Percentiles rank a stretch among this genome's conserved stretches.
These are phyloP conservation scores for Gymnothorax javanicus DNA, from an alignment of 2,797 vertebrate species.

Conservation along the genomic window DNA sequence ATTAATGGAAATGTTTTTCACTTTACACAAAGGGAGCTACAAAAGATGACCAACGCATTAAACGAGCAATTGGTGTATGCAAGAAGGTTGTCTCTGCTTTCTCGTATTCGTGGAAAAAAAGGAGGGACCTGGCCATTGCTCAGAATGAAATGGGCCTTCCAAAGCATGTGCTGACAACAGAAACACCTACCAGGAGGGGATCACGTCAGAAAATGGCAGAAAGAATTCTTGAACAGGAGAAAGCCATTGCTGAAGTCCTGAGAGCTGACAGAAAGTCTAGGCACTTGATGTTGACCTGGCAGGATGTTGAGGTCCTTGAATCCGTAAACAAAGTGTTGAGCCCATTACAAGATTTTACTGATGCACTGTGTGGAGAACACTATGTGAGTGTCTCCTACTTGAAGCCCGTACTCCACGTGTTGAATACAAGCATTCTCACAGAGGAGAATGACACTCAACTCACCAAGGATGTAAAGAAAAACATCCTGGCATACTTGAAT, in stretches of 20 bases:
- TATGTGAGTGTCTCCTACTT: slow-evolving; percentile 7
- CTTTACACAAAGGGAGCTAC: too few relatives aligned
- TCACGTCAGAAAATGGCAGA: slow-evolving; percentile 29
- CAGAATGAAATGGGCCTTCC: slow-evolving; percentile 27
- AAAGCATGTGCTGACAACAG: slow-evolving; percentile 19
- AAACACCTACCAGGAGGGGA: slow-evolving; percentile 34
- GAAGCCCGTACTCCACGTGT: slow-evolving; percentile 23
- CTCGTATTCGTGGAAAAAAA: too few relatives aligned
- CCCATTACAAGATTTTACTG: slow-evolving; percentile 1
- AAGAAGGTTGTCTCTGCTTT: too few relatives aligned
- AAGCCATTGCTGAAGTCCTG: background rate
- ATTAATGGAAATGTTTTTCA: too few relatives aligned
- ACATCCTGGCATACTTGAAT: background rate
- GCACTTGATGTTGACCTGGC: background rate
- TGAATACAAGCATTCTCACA: background rate
- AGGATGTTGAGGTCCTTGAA: slow-evolving; percentile 1
- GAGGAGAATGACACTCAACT: background rate
- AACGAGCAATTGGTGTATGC: too few relatives aligned
- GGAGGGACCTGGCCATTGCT: too few relatives aligned
- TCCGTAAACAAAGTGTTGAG: background rate
- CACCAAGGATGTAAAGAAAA: too few relatives aligned
- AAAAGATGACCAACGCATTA: too few relatives aligned
- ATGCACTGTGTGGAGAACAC: background rate
- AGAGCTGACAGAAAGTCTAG: background rate
- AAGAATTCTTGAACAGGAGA: slow-evolving; percentile 30